phyloP scores from a whole-genome alignment of 2,797 vertebrate genomes.

The Pantherophis vulpinus region DNA sequence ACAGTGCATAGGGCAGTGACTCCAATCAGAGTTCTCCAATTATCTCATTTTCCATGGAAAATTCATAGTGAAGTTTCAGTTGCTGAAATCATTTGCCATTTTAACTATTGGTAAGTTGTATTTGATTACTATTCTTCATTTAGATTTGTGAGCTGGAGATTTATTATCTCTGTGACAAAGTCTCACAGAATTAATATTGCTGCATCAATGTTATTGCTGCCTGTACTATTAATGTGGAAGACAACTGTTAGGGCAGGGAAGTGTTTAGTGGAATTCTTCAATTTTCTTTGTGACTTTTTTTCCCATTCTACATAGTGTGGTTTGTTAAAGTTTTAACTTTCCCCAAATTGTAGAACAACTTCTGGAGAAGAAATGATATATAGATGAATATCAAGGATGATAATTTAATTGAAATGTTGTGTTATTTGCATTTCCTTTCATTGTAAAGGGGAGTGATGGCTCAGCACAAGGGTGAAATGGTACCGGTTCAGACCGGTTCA shows the following conservation, averaged over 20 bases:
- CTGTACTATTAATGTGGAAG: background rate
- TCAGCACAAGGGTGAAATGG: background rate
- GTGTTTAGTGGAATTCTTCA: background rate
- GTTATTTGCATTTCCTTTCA: background rate
- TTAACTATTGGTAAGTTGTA: background rate
- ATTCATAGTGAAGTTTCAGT: background rate
- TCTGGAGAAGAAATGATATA: background rate
- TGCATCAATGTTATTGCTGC: background rate
- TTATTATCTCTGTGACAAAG: background rate
- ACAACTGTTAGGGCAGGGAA: background rate
- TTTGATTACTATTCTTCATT: background rate
- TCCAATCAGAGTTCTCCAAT: background rate
- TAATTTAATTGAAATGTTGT: background rate
- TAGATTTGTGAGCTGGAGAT: background rate
- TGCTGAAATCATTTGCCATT: background rate
- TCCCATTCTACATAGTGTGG: background rate
- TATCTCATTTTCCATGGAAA: background rate
- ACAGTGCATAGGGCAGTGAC: background rate
- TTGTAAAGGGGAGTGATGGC: background rate
- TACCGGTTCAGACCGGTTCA: no score
- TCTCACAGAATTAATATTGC: background rate
- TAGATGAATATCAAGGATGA: background rate
- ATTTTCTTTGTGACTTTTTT: background rate
- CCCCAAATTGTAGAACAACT: background rate
- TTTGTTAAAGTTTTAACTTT: background rate